A percentile compares a stretch with the other conserved stretches of the same genome.
These are phyloP conservation scores for Nowickia ferox DNA, from an alignment of 2,888 invertebrate species.

Conservation along the genomic window DNA sequence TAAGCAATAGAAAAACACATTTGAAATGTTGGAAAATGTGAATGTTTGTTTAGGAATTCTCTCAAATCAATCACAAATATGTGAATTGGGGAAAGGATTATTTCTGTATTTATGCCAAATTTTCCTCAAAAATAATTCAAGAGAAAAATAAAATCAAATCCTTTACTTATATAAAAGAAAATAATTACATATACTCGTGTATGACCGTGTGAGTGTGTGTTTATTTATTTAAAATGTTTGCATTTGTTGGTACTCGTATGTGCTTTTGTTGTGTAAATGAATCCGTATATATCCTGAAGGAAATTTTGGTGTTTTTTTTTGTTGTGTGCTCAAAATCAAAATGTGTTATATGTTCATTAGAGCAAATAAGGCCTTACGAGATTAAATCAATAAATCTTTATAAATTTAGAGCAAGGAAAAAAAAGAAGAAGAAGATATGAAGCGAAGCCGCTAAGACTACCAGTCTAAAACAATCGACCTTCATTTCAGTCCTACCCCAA, in stretches of 20 bases:
- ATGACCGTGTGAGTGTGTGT: background rate
- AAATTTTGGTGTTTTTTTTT: constrained; percentile 17
- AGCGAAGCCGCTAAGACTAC: too few relatives aligned
- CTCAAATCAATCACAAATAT: constrained; percentile 66
- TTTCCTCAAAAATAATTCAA: background rate
- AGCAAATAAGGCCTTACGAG: constrained; percentile 6
- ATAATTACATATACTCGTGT: background rate
- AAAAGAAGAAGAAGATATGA: too few relatives aligned
- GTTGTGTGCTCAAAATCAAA: constrained; percentile 35
- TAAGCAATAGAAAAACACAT: constrained; percentile 12
- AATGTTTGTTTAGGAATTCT: constrained; percentile 71
- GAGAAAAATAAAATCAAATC: constrained; percentile 17
- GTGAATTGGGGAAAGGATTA: constrained; percentile 43
- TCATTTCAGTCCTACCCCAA: too few relatives aligned
- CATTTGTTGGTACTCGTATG: constrained; percentile 21
- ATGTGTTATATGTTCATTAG: constrained; percentile 57
- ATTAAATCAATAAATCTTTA: background rate
- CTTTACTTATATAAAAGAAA: constrained; percentile 8
- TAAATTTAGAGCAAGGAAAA: too few relatives aligned
- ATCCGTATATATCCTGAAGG: constrained; percentile 64
- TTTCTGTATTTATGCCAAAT: constrained; percentile 29
- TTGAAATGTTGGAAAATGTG: constrained; percentile 34
- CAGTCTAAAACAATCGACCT: too few relatives aligned
- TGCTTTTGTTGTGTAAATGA: constrained; percentile 31
- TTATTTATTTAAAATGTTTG: constrained; percentile 36